These are phyloP conservation scores for Heliocidaris tuberculata DNA, from an alignment of 35 echinoderm and acorn worm genomes.

Conservation along the genomic window DNA sequence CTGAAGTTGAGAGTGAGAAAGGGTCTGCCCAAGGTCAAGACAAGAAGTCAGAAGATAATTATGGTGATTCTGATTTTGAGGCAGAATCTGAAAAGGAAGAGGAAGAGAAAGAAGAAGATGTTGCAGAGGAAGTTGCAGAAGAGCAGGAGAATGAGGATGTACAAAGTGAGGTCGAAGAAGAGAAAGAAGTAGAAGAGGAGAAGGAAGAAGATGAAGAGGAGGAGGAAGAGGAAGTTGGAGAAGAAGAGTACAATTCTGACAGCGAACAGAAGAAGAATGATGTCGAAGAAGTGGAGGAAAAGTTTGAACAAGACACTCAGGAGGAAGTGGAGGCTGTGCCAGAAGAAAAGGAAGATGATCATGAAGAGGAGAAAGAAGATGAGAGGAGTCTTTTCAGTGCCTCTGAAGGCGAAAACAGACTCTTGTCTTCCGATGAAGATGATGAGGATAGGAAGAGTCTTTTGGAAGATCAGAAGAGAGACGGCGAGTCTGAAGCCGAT, in stretches of 20 bases:
- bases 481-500: conserved; percentile 38
- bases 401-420: conserved; percentile 16
- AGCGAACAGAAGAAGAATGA: not conserved
- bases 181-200: not conserved
- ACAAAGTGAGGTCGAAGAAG: not conserved
- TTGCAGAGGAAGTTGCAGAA: conserved; percentile 13
- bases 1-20: conserved; percentile 55
- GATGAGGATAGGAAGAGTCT: conserved; percentile 6
- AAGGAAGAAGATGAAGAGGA: not conserved
- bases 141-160: conserved; percentile 1
- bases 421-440: conserved; percentile 44
- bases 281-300: conserved; percentile 19
- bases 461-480: not conserved
- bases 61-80: conserved; percentile 77
- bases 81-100: conserved; percentile 55
- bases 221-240: conserved; percentile 19
- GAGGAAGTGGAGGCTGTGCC: not conserved
- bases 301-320: not conserved
- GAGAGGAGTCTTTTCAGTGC: conserved; percentile 30
- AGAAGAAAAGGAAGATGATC: conserved; percentile 39
- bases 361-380: conserved; percentile 25
- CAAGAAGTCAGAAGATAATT: conserved; percentile 48
- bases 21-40: conserved; percentile 33
- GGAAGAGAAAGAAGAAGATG: conserved; percentile 35
- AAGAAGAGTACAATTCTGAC: conserved; percentile 18